Evolutionary conservation across 1,140 invertebrate genomes (phyloP).

Genomic region (Aricia agestis): DNA sequence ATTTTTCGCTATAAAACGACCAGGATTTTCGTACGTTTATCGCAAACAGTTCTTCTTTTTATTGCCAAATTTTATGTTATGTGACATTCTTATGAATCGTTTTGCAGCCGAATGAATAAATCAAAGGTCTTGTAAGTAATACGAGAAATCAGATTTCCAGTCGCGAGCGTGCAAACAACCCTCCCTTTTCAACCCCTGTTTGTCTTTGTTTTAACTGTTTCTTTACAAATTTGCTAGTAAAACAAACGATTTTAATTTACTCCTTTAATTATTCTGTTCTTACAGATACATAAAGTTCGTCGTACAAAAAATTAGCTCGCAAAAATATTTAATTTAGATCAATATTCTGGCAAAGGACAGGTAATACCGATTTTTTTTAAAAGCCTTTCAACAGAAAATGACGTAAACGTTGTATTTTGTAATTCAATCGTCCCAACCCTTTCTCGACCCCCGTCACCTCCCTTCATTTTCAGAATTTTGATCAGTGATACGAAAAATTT

Average conservation of each 20-base stretch:
- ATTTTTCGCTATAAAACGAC: conserved; percentile 14
- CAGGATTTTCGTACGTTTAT: background rate
- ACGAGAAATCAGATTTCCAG: conserved; percentile 2
- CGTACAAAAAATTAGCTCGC: too few species aligned
- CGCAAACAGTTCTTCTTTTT: conserved; percentile 1
- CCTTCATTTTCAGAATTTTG: conserved; percentile 29
- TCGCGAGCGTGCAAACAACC: background rate
- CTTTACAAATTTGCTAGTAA: background rate
- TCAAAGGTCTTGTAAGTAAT: conserved; percentile 7
- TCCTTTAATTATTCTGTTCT: too few species aligned
- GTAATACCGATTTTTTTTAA: too few species aligned
- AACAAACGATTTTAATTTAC: background rate
- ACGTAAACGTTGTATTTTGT: background rate
- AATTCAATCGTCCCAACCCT: conserved; percentile 8
- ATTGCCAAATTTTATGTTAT: conserved; percentile 15
- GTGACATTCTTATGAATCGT: conserved; percentile 6
- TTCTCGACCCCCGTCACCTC: conserved; percentile 9
- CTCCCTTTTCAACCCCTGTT: background rate
- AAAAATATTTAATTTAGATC: too few species aligned
- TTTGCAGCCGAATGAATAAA: conserved; percentile 7
- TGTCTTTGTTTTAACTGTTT: background rate
- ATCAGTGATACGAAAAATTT: conserved; percentile 49
- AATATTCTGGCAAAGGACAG: too few species aligned
- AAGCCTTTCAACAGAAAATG: too few species aligned
- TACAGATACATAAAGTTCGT: too few species aligned